Percentiles rank a stretch among this genome's conserved stretches.
phyloP scores from a whole-genome alignment of 2,888 invertebrate genomes.

The Caenorhabditis sp. region DNA sequence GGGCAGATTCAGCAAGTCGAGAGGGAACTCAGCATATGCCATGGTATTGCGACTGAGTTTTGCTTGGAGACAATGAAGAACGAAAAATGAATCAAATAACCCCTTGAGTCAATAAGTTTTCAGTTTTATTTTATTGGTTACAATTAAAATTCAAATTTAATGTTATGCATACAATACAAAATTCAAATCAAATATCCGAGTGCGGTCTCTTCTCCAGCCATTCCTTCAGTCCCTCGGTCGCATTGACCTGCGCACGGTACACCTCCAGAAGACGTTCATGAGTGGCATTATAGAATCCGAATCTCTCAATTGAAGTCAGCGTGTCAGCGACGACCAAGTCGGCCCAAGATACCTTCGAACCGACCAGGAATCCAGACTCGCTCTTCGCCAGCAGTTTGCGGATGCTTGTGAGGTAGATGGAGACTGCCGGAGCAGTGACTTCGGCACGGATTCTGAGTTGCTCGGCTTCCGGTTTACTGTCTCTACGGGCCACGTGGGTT shows the following conservation, averaged over 20 bases:
- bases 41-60: too few relatives aligned
- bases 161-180: too few relatives aligned
- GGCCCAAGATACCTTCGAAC: slow-evolving; percentile 14
- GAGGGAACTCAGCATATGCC: too few relatives aligned
- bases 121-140: too few relatives aligned
- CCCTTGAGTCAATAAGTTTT: too few relatives aligned
- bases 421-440: not conserved
- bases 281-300: not conserved
- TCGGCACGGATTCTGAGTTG: not conserved
- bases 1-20: too few relatives aligned
- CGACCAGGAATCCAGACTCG: slow-evolving; percentile 20
- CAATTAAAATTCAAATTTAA: too few relatives aligned
- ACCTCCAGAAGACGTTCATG: not conserved
- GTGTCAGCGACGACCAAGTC: slow-evolving; percentile 30
- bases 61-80: too few relatives aligned
- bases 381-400: slow-evolving; percentile 14
- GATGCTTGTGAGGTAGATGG: not conserved
- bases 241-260: not conserved
- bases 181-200: not conserved
- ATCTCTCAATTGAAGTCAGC: not conserved
- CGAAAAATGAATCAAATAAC: too few relatives aligned
- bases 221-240: not conserved
- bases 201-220: slow-evolving; percentile 9
- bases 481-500: not conserved
- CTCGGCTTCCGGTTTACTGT: slow-evolving; percentile 19